These are phyloP conservation scores for Telmatochromis sp. DNA, from an alignment of 2,113 vertebrate genomes.

Conservation along the genomic window DNA sequence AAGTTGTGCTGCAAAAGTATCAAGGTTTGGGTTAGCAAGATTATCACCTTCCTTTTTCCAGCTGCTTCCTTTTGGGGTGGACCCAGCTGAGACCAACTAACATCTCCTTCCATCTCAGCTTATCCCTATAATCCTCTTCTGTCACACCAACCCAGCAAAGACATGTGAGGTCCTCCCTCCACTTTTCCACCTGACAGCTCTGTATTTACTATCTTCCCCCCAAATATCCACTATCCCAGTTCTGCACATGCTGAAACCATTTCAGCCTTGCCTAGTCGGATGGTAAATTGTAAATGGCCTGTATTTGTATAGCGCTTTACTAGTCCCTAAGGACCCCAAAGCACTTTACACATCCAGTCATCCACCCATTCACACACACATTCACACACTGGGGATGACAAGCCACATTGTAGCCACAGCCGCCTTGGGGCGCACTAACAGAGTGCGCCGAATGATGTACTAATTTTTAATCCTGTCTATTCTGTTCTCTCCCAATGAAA, in stretches of 20 bases:
- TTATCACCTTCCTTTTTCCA: background rate
- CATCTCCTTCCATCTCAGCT: background rate
- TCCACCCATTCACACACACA: background rate
- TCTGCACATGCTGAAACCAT: background rate
- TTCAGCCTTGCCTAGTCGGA: background rate
- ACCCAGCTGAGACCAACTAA: background rate
- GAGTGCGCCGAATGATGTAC: accelerated
- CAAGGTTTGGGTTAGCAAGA: background rate
- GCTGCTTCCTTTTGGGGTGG: background rate
- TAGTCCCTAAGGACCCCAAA: background rate
- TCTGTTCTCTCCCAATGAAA: background rate
- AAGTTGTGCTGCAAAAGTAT: background rate
- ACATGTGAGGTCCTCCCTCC: background rate
- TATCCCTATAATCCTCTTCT: background rate
- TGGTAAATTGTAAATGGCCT: background rate
- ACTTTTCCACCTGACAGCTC: background rate
- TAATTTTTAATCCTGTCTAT: background rate
- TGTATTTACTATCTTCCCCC: background rate
- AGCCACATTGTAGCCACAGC: background rate
- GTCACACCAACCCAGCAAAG: background rate
- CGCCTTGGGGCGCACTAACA: accelerated
- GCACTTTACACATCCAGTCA: background rate
- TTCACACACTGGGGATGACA: background rate
- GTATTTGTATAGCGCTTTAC: background rate
- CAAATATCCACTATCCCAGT: background rate